Base-by-base conservation (phyloP, 2,888 invertebrate genomes). In the Colletes collaris region DNA sequence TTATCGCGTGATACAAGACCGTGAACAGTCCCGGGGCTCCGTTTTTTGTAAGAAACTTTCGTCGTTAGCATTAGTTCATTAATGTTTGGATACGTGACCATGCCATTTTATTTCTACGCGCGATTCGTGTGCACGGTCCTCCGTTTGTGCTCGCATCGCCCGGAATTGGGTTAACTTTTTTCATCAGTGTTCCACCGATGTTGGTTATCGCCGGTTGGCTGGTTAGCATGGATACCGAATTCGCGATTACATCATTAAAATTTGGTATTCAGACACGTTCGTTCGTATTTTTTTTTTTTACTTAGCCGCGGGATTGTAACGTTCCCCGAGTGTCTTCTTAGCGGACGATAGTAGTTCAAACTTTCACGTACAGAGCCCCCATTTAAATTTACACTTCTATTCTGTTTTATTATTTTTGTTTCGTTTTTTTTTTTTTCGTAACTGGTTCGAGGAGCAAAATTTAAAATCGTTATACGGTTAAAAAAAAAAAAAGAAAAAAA, bases 51-150 rank as follows among this genome's bases (percentile, higher is more conserved):
- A 79, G 73, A 64, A 60, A 59, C 68, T 50, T 73, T 59, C 78
- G 75, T 77, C 53, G 76, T 82, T 86, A 87, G 86, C 82, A 82
- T 89, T 89, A 90, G 88, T 85, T 83, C 82, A 90, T 91, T 84
- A 85, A 89, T 90, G 90, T 91, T 89, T 89, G 90, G 88, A 86
- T 88, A 86, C 90, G 86, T 89, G 87, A 84, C 76, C 50, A 49
- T 49, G 75, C 59, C 52, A 50, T 64, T 76, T 65, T 83, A 75
- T 79, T 80, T 72, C 79, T 81, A 81, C 81, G 80, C 85, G 77
- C 59, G 10, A 52, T 44, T 52, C 44, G 60, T 52, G 27, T 62
- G 79, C 83, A 79, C 81, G 72, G 66, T 59, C 60, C 53, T 79
- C 16, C 16, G 77, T 81, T 75, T 76, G 66, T 77, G 74, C 66